Evolutionary conservation across 2,797 vertebrate species (phyloP).

Genomic region (Sibirionetta formosa): DNA sequence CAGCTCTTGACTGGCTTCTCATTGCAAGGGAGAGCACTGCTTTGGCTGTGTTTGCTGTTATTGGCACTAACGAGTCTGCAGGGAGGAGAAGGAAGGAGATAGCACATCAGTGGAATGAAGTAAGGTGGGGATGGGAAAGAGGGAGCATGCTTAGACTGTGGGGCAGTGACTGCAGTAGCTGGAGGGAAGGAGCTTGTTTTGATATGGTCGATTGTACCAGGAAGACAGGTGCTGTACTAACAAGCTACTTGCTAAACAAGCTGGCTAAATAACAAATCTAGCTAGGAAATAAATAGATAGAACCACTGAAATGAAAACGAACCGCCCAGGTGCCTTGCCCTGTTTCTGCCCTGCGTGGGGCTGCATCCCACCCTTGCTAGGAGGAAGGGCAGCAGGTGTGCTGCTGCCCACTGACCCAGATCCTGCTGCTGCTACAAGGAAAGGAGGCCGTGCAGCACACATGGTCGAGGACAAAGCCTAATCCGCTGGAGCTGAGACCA

Average conservation of each 20-base stretch:
- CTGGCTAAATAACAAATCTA: neutral
- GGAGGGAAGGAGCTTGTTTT: neutral
- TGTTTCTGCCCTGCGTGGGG: neutral
- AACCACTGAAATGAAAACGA: neutral
- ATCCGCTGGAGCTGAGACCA: neutral
- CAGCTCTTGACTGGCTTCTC: neutral
- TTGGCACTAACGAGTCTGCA: neutral
- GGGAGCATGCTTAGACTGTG: neutral
- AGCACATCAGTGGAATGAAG: neutral
- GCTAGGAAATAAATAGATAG: neutral
- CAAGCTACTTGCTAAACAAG: neutral
- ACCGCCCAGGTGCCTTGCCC: fast-evolving
- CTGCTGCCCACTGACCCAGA: neutral
- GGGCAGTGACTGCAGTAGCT: neutral
- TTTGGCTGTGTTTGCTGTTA: neutral
- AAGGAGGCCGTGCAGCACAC: neutral
- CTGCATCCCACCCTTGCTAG: too few species aligned
- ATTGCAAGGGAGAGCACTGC: neutral
- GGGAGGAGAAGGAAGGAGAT: slow-evolving; percentile 26
- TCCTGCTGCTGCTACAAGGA: neutral
- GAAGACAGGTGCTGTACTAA: neutral
- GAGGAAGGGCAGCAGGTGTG: too few species aligned
- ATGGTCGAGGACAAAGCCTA: neutral
- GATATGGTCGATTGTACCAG: neutral
- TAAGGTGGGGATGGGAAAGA: neutral